Conservation (phyloP, 2,113 vertebrate species). For the Talpa occidentalis region DNA sequence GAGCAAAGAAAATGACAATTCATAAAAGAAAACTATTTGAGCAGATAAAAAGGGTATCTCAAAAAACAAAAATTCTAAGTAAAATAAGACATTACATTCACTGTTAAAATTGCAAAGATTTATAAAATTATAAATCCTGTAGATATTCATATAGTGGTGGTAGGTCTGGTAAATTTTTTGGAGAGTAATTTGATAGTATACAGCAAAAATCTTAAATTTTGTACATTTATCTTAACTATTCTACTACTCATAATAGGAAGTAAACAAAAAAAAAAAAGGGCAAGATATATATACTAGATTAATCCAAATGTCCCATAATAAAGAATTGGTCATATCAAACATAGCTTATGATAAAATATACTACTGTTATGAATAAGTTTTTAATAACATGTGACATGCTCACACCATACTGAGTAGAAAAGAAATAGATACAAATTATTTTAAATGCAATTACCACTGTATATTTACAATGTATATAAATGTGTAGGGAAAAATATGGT, state of each 20-base stretch:
- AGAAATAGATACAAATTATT: neutral
- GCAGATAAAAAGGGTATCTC: neutral
- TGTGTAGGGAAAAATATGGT: neutral
- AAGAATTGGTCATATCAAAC: neutral
- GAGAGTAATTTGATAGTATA: neutral
- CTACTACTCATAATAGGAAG: neutral
- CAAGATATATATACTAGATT: neutral
- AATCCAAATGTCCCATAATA: neutral
- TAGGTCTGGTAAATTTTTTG: neutral
- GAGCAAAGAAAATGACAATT: neutral
- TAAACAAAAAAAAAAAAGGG: neutral
- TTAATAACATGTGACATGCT: neutral
- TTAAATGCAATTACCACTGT: neutral
- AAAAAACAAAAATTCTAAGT: neutral
- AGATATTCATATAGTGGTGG: neutral
- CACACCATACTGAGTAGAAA: neutral
- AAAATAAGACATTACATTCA: neutral
- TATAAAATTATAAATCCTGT: neutral
- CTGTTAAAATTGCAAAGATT: neutral
- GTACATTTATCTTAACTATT: neutral
- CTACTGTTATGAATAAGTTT: neutral
- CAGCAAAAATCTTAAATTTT: neutral
- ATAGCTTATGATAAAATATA: neutral
- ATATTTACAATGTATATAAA: neutral
- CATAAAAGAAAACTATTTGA: neutral